Conservation (phyloP, 2,888 invertebrate genomes). For the Agrochola circellaris region DNA sequence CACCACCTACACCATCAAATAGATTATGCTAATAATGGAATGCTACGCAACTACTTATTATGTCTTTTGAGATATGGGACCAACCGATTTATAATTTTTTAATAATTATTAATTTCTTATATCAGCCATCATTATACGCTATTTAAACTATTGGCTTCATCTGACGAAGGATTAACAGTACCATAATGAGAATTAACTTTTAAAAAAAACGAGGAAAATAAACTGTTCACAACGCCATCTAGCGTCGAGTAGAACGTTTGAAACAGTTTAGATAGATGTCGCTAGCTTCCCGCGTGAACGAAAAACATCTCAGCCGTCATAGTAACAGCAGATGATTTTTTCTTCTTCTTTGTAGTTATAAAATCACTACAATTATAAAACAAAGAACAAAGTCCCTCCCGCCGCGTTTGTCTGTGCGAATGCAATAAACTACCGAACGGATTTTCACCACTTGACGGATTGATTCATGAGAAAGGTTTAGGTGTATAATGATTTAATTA, state of each 20-base stretch:
- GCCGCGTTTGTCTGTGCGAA: not conserved
- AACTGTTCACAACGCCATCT: conserved; percentile 81
- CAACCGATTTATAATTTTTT: not conserved
- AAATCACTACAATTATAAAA: not conserved
- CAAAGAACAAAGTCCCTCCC: not conserved
- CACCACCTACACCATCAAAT: conserved; percentile 15
- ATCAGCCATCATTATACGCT: not conserved
- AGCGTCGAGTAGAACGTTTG: conserved; percentile 83
- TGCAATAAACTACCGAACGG: not conserved
- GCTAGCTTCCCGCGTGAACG: conserved; percentile 68
- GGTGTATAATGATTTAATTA: too few relatives aligned
- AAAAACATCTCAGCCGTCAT: conserved; percentile 27
- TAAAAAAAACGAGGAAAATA: conserved; percentile 1
- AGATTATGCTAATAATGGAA: conserved; percentile 6
- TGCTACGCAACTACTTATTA: not conserved
- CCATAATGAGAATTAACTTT: not conserved
- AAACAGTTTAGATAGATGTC: conserved; percentile 78
- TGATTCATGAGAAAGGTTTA: not conserved
- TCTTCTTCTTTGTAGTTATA: conserved; percentile 6
- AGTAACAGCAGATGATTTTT: not conserved
- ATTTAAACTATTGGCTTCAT: not conserved
- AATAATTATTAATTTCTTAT: not conserved
- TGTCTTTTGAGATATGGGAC: not conserved
- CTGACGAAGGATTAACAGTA: not conserved
- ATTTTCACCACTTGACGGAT: not conserved